Base-by-base conservation (phyloP, 2,797 vertebrate genomes). In the Cirrhinus mrigala region DNA sequence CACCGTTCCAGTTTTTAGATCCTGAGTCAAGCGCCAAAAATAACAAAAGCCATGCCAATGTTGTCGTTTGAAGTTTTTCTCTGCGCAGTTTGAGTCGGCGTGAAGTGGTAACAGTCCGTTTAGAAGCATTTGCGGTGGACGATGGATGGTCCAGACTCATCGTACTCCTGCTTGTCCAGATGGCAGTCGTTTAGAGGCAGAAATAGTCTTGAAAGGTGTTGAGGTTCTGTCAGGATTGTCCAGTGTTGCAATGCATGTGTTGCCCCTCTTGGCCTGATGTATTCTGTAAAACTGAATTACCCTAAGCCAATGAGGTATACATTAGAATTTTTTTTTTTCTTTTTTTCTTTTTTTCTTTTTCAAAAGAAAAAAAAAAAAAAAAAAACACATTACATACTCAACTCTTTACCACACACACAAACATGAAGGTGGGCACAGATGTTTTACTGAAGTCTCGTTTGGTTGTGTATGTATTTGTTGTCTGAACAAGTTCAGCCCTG, bases 41-140 rank as follows among this genome's bases (percentile, higher is more conserved):
- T 95, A 96, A 97, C 95, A 95, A 96, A 99, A 99, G 97, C 98
- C 98, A 99, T 99, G 98, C 97, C 97, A 96, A 98, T 98, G 97
- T 95, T 94, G 93, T 93, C 89, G 92, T 95, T 95, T 97, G 92
- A 92, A 96, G 95, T 96, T 85, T 92, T 94, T 97, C 97, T 96
- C 96, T 96, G 97, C 96, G 96, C 97, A 96, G 95, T 96, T 97
- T 95, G 97, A 93, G 83, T 95, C 93, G 91, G 95, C 95, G 95
- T 96, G 94, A 96, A 95, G 95, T 95, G 93, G 95, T 97, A 96
- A 96, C 96, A 98, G 98, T 99, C 97, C 94, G 93, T 97, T 98
- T 99, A 99, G 97, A 99, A 99, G 97, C 98, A 99, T 96, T 99
- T 99, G 93, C 98, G 97, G 97, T 99, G 98, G 94, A 99, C 97